A percentile compares a stretch with the other conserved stretches of the same genome.
Conservation (phyloP, 2,113 vertebrate genomes). For the Promerops cafer region DNA sequence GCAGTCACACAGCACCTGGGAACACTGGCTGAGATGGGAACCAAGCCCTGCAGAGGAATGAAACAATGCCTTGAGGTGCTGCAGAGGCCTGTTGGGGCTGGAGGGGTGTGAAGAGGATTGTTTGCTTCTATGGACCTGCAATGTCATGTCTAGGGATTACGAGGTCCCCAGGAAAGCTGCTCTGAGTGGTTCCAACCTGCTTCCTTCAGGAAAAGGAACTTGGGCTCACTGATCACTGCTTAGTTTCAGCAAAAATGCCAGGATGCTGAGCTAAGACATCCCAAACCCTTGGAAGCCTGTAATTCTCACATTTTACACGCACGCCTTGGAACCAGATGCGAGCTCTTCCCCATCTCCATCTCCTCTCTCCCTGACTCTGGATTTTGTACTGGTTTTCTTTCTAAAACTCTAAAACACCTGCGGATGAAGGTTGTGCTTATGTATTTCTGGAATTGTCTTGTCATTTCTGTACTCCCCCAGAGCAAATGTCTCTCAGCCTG, state of each 20-base stretch:
- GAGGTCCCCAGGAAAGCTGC: not conserved
- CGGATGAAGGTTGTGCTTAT: not conserved
- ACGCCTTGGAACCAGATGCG: not conserved
- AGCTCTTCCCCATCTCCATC: fast-evolving
- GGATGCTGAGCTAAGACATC: not conserved
- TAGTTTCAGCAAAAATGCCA: not conserved
- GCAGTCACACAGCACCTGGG: not conserved
- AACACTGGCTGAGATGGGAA: fast-evolving
- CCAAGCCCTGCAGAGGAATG: not conserved
- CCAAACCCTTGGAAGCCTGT: not conserved
- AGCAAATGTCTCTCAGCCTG: constrained; percentile 13
- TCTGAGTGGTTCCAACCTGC: not conserved
- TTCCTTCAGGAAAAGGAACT: not conserved
- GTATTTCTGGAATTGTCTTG: not conserved
- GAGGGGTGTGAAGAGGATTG: not conserved
- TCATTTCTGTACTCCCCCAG: constrained; percentile 22
- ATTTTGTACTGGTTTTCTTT: not conserved
- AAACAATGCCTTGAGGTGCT: not conserved
- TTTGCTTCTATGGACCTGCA: not conserved
- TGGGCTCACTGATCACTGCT: not conserved
- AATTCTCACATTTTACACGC: not conserved
- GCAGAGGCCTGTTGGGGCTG: not conserved
- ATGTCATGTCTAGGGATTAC: not conserved
- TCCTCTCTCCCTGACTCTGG: not conserved
- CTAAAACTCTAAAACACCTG: not conserved